phyloP scores from a whole-genome alignment of 2,797 vertebrate genomes.

The Agapornis canus region DNA sequence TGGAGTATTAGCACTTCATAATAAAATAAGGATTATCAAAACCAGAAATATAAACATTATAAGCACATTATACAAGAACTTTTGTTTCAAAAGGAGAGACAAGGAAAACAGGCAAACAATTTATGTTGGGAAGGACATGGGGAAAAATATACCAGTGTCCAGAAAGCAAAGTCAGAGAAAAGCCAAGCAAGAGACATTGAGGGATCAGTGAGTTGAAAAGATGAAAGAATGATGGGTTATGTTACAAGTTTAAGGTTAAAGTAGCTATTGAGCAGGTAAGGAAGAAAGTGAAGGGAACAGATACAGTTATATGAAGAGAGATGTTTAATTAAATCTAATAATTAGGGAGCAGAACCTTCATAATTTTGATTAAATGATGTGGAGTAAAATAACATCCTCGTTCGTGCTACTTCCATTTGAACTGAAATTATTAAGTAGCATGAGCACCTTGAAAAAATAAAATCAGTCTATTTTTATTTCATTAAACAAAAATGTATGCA shows the following conservation, averaged over 20 bases:
- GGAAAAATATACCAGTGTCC: not conserved
- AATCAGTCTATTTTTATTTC: not conserved
- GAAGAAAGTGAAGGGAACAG: not conserved
- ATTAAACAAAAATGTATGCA: not conserved
- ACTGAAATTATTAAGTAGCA: not conserved
- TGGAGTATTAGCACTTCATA: not conserved
- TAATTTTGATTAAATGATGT: not conserved
- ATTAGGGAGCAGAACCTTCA: not conserved
- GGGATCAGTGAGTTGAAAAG: not conserved
- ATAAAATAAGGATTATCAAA: not conserved
- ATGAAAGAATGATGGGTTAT: not conserved
- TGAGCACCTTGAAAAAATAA: not conserved
- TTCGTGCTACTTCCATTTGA: not conserved
- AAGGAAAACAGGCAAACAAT: not conserved
- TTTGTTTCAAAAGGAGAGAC: not conserved
- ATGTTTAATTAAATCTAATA: not conserved
- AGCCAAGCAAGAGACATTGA: not conserved
- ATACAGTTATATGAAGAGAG: not conserved
- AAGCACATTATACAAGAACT: rapidly evolving
- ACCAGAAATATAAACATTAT: not conserved
- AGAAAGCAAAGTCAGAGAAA: not conserved
- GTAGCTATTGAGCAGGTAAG: not conserved
- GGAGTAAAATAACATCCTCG: not conserved
- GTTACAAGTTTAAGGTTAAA: not conserved
- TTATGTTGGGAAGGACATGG: rapidly evolving